Conservation (phyloP, 2,113 vertebrate species). For the Marmota monax region DNA sequence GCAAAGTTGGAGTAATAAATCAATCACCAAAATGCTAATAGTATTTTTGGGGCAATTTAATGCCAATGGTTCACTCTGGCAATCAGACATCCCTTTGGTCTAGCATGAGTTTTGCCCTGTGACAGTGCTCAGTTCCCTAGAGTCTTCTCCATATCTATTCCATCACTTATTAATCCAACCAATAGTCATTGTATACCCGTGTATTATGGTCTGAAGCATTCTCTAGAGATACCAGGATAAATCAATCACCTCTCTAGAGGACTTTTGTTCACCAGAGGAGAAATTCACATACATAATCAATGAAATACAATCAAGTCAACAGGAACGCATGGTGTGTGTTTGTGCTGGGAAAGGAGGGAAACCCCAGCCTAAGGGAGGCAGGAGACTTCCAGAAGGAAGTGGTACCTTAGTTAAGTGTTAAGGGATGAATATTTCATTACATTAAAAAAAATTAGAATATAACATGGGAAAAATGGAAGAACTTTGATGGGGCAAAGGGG, state of each 20-base stretch:
- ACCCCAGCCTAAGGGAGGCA: not conserved
- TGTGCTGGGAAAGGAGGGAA: not conserved
- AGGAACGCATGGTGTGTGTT: not conserved
- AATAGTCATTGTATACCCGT: not conserved
- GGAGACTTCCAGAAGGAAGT: not conserved
- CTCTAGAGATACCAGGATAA: not conserved
- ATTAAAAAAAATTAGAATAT: not conserved
- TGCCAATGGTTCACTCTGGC: not conserved
- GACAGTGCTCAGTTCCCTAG: not conserved
- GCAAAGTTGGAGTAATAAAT: conserved; percentile 41
- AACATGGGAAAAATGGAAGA: too few relatives aligned
- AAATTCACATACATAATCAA: not conserved
- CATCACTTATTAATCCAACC: not conserved
- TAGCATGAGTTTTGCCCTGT: not conserved
- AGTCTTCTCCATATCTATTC: not conserved
- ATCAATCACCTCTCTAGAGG: not conserved
- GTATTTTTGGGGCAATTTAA: not conserved
- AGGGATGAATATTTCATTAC: not conserved
- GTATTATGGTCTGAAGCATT: not conserved
- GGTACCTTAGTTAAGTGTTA: not conserved
- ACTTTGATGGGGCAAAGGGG: too few relatives aligned
- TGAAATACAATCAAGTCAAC: not conserved
- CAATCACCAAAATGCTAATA: not conserved
- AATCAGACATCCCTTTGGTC: not conserved
- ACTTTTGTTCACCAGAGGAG: not conserved